Evolutionary conservation across 2,113 vertebrate species (phyloP).

Genomic region (Brachionichthys hirsutus): DNA sequence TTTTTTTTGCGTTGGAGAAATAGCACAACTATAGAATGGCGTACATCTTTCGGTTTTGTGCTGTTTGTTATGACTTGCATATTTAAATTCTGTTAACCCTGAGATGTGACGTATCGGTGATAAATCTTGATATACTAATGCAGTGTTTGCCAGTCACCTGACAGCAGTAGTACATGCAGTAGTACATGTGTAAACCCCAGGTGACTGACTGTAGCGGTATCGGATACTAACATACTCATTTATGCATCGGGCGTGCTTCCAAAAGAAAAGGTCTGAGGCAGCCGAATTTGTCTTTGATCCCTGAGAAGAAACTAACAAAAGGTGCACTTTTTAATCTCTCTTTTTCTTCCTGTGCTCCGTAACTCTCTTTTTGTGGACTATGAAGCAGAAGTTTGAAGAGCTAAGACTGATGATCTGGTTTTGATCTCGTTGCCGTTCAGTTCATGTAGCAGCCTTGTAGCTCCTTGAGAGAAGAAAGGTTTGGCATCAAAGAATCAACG

Average conservation of each 20-base stretch:
- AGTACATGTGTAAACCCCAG: slow-evolving; percentile 26
- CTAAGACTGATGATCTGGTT: slow-evolving; percentile 3
- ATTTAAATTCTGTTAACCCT: slow-evolving; percentile 32
- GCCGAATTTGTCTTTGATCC: background rate
- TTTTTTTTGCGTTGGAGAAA: slow-evolving; percentile 48
- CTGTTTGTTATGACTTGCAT: slow-evolving; percentile 27
- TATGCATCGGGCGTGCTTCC: slow-evolving; percentile 20
- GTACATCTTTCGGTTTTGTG: slow-evolving; percentile 14
- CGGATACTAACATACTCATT: slow-evolving; percentile 56
- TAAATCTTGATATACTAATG: slow-evolving; percentile 38
- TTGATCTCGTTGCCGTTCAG: slow-evolving; percentile 14
- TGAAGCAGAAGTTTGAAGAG: slow-evolving; percentile 7
- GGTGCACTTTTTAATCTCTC: background rate
- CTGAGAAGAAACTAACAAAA: background rate
- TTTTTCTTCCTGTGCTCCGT: background rate
- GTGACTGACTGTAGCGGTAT: slow-evolving; percentile 33
- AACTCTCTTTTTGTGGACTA: background rate
- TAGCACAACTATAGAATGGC: slow-evolving; percentile 60
- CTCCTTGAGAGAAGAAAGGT: slow-evolving; percentile 10
- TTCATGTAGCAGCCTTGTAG: slow-evolving; percentile 54
- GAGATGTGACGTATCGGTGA: slow-evolving; percentile 21
- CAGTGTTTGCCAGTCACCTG: slow-evolving; percentile 35
- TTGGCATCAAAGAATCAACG: slow-evolving; percentile 38
- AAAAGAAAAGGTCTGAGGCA: slow-evolving; percentile 1
- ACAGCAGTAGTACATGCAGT: slow-evolving; percentile 36